Evolutionary conservation across 2,888 invertebrate genomes (phyloP).

Genomic region (Philopedon plagiatum): DNA sequence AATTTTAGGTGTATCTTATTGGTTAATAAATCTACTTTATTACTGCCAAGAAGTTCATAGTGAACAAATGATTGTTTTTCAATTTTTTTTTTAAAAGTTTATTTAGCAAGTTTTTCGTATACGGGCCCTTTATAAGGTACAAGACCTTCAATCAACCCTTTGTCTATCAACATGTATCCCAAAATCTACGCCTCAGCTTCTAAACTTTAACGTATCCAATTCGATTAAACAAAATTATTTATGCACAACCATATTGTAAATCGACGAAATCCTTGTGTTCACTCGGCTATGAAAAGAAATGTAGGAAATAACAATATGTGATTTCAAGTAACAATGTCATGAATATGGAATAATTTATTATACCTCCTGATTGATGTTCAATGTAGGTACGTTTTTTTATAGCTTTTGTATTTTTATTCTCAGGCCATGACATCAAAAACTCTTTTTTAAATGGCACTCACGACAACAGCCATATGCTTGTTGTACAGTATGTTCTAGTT

Average conservation of each 20-base stretch:
- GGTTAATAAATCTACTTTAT: too few relatives aligned
- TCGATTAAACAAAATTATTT: conserved; percentile 18
- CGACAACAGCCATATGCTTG: background rate
- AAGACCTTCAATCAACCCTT: too few relatives aligned
- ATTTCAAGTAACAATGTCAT: conserved; percentile 49
- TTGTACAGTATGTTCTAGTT: too few relatives aligned
- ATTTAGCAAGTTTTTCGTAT: too few relatives aligned
- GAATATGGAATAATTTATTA: conserved; percentile 25
- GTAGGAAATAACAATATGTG: conserved; percentile 44
- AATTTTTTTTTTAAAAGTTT: too few relatives aligned
- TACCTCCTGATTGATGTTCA: background rate
- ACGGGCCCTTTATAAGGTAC: too few relatives aligned
- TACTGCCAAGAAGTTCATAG: too few relatives aligned
- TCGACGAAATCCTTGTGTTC: conserved; percentile 43
- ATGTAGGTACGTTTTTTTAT: background rate
- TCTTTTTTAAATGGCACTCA: background rate
- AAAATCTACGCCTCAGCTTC: too few relatives aligned
- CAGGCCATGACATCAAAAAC: background rate
- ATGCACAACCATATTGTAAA: conserved; percentile 34
- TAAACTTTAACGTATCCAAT: too few relatives aligned
- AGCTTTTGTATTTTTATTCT: background rate
- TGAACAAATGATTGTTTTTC: too few relatives aligned
- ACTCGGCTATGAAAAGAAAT: conserved; percentile 48
- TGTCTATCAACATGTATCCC: too few relatives aligned
- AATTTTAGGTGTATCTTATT: too few relatives aligned